Base-by-base conservation (phyloP, 2,888 invertebrate species). In the Lamellibrachia columna region DNA sequence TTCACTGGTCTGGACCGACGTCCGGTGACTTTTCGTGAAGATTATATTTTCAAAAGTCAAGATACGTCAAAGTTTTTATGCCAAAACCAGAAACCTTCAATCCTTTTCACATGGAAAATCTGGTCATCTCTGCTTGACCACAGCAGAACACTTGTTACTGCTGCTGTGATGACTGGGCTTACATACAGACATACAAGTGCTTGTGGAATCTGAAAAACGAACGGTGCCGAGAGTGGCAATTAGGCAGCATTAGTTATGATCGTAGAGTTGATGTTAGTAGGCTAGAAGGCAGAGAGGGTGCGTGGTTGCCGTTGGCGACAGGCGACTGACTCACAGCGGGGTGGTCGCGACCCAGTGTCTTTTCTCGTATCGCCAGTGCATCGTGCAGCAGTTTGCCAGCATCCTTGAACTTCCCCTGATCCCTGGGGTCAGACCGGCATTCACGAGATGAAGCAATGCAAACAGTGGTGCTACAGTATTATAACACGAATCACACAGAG, bases 391-490 rank as follows among this genome's bases (percentile, higher is more conserved):
- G 97, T 97, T 99, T 99, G 3, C 99, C 99, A 0, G 99, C 99
- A 97, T 99, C 99, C 97, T 99, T 99, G 97, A 99, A 99, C 97
- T 99, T 99, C 97, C 99, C 99, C 97, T 99, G 99, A 97, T 99
- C 99, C 96, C 99, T 98, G 92, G 55, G 52, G 53, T 75, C 75
- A 75, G 22, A 75, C 22, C 75, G n/a, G 40, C 75, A 11, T 15
- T 75, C 75, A 75, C 22, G 6, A 22, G 3, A 22, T 75, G 1
- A 55, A 55, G 8, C 7, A 55, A 9, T 55, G 55, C 55, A 55
- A 55, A 55, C 9, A 55, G 8, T 1, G 75, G n/a, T 75, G 75
- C n/a, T 75, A 75, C 75, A 22, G 15, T 22, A 75, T 75, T 22
- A 22, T 75, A 75, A 75, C n/a, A n/a, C 75, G 6, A 75, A 4